phyloP scores from a whole-genome alignment of 2,888 invertebrate species.

The Eristalinus aeneus region DNA sequence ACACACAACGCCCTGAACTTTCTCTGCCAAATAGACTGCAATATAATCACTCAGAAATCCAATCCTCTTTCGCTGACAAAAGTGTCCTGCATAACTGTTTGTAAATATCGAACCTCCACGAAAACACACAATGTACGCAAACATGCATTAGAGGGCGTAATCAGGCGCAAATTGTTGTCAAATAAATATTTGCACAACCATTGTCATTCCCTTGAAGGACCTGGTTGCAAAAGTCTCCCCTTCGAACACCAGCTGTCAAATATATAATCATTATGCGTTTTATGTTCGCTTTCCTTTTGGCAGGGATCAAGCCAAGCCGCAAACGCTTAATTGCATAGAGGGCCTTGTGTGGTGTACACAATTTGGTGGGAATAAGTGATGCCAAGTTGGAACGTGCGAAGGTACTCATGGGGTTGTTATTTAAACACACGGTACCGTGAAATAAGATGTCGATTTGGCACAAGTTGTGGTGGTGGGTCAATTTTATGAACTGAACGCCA shows the following conservation, averaged over 20 bases:
- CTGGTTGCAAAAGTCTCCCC: constrained; percentile 31
- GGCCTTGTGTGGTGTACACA: constrained; percentile 7
- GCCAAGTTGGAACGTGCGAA: background rate
- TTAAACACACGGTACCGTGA: background rate
- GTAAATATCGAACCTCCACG: constrained; percentile 1
- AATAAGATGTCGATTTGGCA: background rate
- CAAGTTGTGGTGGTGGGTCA: background rate
- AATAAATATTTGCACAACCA: constrained; percentile 43
- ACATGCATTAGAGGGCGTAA: constrained; percentile 26
- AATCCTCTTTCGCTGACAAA: background rate
- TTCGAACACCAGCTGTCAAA: background rate
- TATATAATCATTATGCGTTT: constrained; percentile 12
- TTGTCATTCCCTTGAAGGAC: constrained; percentile 10
- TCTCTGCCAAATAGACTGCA: background rate
- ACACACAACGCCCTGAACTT: background rate
- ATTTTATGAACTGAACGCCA: background rate
- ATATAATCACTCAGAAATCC: constrained; percentile 26
- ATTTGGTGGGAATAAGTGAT: background rate
- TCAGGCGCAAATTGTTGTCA: constrained; percentile 27
- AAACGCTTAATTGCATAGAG: constrained; percentile 49
- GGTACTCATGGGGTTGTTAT: background rate
- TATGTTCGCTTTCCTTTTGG: background rate
- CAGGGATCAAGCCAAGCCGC: background rate
- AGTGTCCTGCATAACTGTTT: background rate
- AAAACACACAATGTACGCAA: constrained; percentile 4